phyloP scores from a whole-genome alignment of 2,888 invertebrate genomes.

The Drosophila leonis region DNA sequence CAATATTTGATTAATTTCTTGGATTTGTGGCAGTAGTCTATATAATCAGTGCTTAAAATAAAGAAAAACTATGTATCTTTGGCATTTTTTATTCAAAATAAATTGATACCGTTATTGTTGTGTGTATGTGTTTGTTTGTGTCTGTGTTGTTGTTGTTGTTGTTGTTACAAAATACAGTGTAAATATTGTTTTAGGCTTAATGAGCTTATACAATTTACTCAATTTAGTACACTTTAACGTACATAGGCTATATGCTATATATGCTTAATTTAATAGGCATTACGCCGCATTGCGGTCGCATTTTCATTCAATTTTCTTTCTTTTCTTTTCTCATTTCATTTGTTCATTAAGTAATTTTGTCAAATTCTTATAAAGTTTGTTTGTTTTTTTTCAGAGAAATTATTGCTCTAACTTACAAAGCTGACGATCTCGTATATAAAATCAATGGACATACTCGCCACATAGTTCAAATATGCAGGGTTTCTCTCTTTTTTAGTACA shows the following conservation, averaged over 20 bases:
- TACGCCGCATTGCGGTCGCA: constrained; percentile 58
- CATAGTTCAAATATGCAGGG: constrained; percentile 33
- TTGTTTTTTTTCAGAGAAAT: constrained; percentile 42
- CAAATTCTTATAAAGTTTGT: constrained; percentile 23
- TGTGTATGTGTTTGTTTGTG: constrained; percentile 30
- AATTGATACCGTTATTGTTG: constrained; percentile 68
- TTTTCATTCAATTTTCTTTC: constrained; percentile 32
- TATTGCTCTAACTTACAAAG: constrained; percentile 63
- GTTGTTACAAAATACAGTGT: constrained; percentile 65
- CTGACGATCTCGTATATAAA: constrained; percentile 41
- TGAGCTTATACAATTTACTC: constrained; percentile 65
- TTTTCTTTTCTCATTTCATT: constrained; percentile 18
- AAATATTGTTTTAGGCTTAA: constrained; percentile 61
- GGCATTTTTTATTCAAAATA: constrained; percentile 82
- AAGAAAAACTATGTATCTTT: constrained; percentile 63
- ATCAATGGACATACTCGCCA: constrained; percentile 52
- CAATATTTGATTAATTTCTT: background rate
- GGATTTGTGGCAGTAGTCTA: constrained; percentile 1
- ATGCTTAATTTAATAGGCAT: constrained; percentile 76
- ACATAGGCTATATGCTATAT: constrained; percentile 42
- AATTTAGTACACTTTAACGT: constrained; percentile 61
- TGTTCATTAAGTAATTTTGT: constrained; percentile 38
- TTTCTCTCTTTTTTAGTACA: constrained; percentile 29
- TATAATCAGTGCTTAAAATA: constrained; percentile 3
- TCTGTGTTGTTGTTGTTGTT: constrained; percentile 25